Percentiles rank a stretch among this genome's conserved stretches.
Conservation (phyloP, 2,113 vertebrate species). For the Ailurus styani region DNA sequence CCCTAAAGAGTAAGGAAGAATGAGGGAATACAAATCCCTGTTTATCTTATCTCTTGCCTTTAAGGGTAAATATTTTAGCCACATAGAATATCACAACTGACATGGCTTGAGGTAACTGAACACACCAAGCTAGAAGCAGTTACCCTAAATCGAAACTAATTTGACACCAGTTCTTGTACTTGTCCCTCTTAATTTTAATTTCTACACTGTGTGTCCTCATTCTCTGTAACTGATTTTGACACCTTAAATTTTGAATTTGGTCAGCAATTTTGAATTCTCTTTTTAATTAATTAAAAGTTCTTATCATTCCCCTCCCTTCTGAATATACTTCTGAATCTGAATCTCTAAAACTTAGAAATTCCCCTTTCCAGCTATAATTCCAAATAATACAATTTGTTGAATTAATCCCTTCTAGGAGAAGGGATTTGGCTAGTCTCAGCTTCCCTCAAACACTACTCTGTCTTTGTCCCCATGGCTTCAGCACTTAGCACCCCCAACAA, state of each 20-base stretch:
- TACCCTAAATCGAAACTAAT: background rate
- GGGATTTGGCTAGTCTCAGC: background rate
- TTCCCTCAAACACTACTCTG: background rate
- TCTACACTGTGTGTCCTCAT: background rate
- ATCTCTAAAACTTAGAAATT: background rate
- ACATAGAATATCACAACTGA: background rate
- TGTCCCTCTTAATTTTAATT: background rate
- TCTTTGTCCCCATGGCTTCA: background rate
- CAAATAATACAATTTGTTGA: background rate
- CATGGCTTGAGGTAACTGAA: background rate
- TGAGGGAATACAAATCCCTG: background rate
- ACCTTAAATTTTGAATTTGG: background rate
- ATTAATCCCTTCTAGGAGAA: background rate
- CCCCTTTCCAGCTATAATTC: background rate
- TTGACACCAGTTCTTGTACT: background rate
- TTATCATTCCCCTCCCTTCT: background rate
- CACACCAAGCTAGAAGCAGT: background rate
- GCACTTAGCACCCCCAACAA: background rate
- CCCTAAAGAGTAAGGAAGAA: background rate
- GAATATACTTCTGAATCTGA: background rate
- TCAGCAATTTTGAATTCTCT: background rate
- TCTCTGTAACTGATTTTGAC: background rate
- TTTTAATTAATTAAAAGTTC: background rate
- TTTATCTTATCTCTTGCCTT: background rate
- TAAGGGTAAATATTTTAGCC: background rate